Conservation (phyloP, 2,888 invertebrate species). For the Cantharis lateralis region DNA sequence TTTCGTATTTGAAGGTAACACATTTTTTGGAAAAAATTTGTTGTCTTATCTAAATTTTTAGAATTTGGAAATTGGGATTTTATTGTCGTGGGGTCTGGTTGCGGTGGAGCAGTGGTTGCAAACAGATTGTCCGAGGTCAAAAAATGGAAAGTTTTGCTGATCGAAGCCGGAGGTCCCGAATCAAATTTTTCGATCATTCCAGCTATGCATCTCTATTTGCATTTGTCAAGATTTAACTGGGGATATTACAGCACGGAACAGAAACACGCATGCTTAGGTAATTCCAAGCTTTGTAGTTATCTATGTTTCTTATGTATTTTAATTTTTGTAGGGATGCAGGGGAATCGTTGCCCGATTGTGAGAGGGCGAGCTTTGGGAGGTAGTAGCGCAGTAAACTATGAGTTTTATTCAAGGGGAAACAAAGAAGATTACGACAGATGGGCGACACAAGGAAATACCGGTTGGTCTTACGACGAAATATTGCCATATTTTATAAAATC, state of each 20-base stretch:
- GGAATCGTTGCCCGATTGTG: background rate
- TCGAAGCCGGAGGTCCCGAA: slow-evolving; percentile 63
- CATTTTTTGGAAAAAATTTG: background rate
- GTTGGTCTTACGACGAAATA: slow-evolving; percentile 36
- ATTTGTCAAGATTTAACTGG: slow-evolving; percentile 2
- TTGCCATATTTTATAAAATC: background rate
- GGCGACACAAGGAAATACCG: slow-evolving; percentile 60
- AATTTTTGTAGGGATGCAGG: background rate
- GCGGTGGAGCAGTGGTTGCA: slow-evolving; percentile 68
- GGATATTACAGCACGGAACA: background rate
- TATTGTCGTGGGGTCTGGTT: slow-evolving; percentile 69
- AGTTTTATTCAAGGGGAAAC: slow-evolving; percentile 34
- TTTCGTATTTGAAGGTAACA: background rate
- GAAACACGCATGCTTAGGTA: background rate
- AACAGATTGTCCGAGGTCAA: slow-evolving; percentile 68
- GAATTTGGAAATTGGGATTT: slow-evolving; percentile 58
- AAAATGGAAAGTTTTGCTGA: slow-evolving; percentile 66
- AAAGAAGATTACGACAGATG: slow-evolving; percentile 29
- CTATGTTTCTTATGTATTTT: too few species aligned
- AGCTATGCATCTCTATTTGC: slow-evolving; percentile 12
- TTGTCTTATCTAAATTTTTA: slow-evolving; percentile 49
- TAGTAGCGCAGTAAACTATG: slow-evolving; percentile 28
- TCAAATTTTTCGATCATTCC: slow-evolving; percentile 15
- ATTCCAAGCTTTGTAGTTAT: background rate
- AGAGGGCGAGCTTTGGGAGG: slow-evolving; percentile 34